Conservation (phyloP, 2,888 invertebrate species). For the Diloba caeruleocephala region DNA sequence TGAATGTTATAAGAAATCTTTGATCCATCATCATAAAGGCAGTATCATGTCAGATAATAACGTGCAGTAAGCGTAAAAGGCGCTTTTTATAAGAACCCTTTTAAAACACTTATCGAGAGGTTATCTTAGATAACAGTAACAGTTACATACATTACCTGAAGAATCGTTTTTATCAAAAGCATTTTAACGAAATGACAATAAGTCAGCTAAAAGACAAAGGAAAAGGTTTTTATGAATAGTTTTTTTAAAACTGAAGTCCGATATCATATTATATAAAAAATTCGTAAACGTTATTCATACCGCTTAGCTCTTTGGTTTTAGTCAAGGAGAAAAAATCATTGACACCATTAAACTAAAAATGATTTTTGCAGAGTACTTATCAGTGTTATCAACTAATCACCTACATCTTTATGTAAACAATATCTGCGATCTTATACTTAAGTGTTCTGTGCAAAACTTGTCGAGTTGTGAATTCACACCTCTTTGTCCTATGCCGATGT, state of each 20-base stretch:
- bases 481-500: conserved; percentile 70
- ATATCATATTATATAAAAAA: too few relatives aligned
- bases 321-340: neutral
- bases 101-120: conserved; percentile 55
- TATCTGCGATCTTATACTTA: conserved; percentile 59
- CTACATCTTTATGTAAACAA: conserved; percentile 56
- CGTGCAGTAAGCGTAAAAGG: conserved; percentile 67
- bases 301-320: too few relatives aligned
- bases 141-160: conserved; percentile 58
- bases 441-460: conserved; percentile 57
- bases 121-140: conserved; percentile 70
- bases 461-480: conserved; percentile 80
- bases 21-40: conserved; percentile 71
- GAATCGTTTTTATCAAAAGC: conserved; percentile 12
- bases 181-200: conserved; percentile 2
- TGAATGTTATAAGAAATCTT: conserved; percentile 68
- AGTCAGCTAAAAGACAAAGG: neutral
- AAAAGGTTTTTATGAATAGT: too few relatives aligned
- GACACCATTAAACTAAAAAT: too few relatives aligned
- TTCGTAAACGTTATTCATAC: too few relatives aligned
- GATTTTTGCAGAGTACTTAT: too few relatives aligned
- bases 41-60: conserved; percentile 68
- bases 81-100: conserved; percentile 74
- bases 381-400: too few relatives aligned
- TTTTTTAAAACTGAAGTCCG: too few relatives aligned